Conservation (phyloP, 2,888 invertebrate genomes). For the Papilio demoleus region DNA sequence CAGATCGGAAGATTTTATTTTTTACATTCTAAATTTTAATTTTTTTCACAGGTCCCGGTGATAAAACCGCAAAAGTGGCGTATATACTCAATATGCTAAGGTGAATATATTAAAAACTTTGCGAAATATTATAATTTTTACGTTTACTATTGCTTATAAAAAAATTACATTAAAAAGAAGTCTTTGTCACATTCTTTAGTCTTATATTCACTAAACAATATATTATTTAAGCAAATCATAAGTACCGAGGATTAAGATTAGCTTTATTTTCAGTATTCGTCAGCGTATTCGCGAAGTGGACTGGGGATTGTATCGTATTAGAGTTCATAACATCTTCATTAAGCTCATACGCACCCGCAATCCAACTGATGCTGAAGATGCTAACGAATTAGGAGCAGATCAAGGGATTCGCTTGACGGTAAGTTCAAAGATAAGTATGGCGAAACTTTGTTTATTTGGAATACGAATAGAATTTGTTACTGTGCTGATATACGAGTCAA, state of each 20-base stretch:
- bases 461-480: no score
- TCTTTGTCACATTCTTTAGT: no score
- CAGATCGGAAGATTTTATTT: no score
- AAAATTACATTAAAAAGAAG: no score
- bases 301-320: slow-evolving; percentile 83
- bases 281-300: slow-evolving; percentile 72
- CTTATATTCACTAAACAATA: no score
- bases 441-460: no score
- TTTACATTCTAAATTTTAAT: neutral
- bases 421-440: slow-evolving; percentile 53
- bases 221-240: no score
- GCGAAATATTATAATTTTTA: neutral
- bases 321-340: slow-evolving; percentile 90
- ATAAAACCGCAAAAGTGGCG: neutral
- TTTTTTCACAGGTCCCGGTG: slow-evolving; percentile 3
- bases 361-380: slow-evolving; percentile 85
- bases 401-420: slow-evolving; percentile 88
- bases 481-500: no score
- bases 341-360: slow-evolving; percentile 94
- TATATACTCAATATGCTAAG: slow-evolving; percentile 7
- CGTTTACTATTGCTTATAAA: no score
- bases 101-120: neutral
- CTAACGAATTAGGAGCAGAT: slow-evolving; percentile 69
- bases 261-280: slow-evolving; percentile 51
- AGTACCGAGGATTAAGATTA: neutral